These are phyloP conservation scores for Drosophila tropicalis DNA, from an alignment of 1,140 invertebrate species.

Conservation along the genomic window DNA sequence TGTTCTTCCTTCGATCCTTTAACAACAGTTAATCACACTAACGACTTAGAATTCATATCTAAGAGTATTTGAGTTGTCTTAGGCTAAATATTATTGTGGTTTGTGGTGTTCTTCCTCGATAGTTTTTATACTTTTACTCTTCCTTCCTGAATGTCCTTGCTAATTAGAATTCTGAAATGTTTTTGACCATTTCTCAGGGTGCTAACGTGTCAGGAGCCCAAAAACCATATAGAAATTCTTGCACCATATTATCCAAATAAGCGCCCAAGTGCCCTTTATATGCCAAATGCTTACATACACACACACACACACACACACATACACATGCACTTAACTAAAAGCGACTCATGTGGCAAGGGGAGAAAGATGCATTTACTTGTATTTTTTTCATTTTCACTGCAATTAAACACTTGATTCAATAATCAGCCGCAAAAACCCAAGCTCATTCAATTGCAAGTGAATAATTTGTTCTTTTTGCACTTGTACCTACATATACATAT, in stretches of 20 bases:
- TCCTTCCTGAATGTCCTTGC: no score
- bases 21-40: no score
- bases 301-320: no score
- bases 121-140: no score
- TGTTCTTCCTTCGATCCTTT: no score
- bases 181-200: no score
- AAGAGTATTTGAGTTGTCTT: no score
- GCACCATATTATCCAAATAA: neutral
- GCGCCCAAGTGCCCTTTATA: neutral
- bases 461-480: slow-evolving; percentile 2
- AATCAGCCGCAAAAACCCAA: slow-evolving; percentile 5
- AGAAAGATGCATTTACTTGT: slow-evolving; percentile 8
- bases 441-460: slow-evolving; percentile 10
- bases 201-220: neutral
- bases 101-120: no score
- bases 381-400: neutral
- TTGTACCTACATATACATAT: slow-evolving; percentile 7
- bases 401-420: slow-evolving; percentile 23
- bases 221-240: neutral
- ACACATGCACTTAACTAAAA: neutral
- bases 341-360: neutral
- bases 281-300: neutral
- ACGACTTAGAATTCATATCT: no score
- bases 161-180: no score
- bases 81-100: no score